Conservation (phyloP, 2,797 vertebrate species). For the Leucoraja ocellata region DNA sequence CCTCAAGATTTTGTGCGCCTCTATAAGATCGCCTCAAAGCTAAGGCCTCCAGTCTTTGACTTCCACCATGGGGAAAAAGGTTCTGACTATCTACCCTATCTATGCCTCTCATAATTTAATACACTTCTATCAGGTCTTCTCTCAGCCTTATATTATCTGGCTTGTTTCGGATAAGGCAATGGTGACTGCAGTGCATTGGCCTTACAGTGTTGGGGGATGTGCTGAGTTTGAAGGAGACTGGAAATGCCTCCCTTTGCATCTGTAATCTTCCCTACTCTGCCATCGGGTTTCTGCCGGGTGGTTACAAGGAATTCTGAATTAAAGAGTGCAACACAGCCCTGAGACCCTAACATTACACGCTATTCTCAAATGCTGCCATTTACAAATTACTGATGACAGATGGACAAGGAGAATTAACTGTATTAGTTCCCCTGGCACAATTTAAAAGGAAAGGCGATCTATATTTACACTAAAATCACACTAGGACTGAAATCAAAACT, state of each 20-base stretch:
- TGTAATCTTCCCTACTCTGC: rapidly evolving
- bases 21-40: too few species aligned
- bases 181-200: background rate
- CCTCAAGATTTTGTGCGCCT: too few species aligned
- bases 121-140: too few species aligned
- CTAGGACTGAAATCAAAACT: background rate
- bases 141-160: background rate
- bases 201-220: background rate
- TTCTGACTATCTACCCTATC: too few species aligned
- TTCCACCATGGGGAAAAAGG: too few species aligned
- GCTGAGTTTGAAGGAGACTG: too few species aligned
- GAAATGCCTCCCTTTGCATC: too few species aligned
- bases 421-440: background rate
- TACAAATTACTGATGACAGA: background rate
- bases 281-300: too few species aligned
- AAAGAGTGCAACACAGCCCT: background rate
- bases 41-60: too few species aligned
- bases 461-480: background rate
- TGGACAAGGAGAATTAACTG: background rate
- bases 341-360: background rate
- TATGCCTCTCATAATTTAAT: too few species aligned
- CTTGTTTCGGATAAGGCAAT: background rate
- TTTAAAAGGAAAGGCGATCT: conserved; percentile 1
- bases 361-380: background rate
- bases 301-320: background rate